A percentile compares a stretch with the other conserved stretches of the same genome.
These are phyloP conservation scores for Melinaea marsaeus DNA, from an alignment of 2,888 invertebrate genomes.

Conservation along the genomic window DNA sequence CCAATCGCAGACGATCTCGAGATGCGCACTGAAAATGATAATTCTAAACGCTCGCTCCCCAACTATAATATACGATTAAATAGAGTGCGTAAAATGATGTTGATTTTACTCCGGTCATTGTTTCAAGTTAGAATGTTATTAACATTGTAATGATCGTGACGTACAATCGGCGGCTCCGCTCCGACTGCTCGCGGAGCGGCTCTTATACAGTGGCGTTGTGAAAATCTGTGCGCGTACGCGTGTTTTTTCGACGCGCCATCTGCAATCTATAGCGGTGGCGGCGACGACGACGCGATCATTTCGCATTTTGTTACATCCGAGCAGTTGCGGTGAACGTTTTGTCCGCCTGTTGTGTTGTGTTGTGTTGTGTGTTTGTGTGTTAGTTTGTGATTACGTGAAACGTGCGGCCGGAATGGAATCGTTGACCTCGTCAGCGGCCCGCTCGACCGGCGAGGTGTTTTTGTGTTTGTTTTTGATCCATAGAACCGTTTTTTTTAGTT, in stretches of 20 bases:
- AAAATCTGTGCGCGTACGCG: constrained; percentile 65
- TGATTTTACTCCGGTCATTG: constrained; percentile 26
- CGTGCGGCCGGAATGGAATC: constrained; percentile 54
- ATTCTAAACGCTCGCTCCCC: not conserved
- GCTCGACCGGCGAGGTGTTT: constrained; percentile 54
- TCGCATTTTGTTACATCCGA: constrained; percentile 62
- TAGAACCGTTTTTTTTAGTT: constrained; percentile 36
- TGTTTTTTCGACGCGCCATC: constrained; percentile 48
- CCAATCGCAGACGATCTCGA: constrained; percentile 7
- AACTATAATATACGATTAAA: not conserved
- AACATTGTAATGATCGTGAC: constrained; percentile 46
- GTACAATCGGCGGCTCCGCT: constrained; percentile 39
- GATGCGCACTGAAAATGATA: not conserved
- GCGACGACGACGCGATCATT: constrained; percentile 45
- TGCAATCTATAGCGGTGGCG: constrained; percentile 32
- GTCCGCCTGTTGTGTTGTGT: constrained; percentile 38
- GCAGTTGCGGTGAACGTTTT: constrained; percentile 51
- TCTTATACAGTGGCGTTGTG: constrained; percentile 60
- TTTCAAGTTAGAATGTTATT: constrained; percentile 28
- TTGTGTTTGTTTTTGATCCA: constrained; percentile 62
- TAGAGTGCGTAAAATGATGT: constrained; percentile 13
- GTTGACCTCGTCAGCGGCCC: constrained; percentile 54
- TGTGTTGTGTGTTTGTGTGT: constrained; percentile 36
- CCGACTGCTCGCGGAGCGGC: constrained; percentile 33
- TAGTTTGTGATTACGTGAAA: constrained; percentile 45